A percentile compares a stretch with the other conserved stretches of the same genome.
phyloP scores from a whole-genome alignment of 2,113 vertebrate species.

The Bujurquina vittata region DNA sequence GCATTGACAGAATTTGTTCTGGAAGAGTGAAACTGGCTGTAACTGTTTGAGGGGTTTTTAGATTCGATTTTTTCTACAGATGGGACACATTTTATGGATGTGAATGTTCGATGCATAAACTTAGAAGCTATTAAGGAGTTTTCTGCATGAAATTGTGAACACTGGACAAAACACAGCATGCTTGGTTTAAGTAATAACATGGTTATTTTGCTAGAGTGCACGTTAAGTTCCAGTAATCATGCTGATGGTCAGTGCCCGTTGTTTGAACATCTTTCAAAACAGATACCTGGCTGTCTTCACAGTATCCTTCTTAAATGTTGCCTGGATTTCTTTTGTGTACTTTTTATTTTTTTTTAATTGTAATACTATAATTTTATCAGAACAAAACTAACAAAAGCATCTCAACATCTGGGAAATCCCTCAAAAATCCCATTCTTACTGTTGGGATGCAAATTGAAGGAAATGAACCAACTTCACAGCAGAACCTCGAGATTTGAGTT shows the following conservation, averaged over 20 bases:
- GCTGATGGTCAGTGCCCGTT: background rate
- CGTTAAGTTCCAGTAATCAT: background rate
- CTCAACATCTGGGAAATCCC: background rate
- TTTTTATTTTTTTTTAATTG: background rate
- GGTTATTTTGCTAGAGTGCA: background rate
- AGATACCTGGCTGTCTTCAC: background rate
- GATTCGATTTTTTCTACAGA: constrained; percentile 52
- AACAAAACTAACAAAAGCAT: background rate
- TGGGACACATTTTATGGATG: constrained; percentile 34
- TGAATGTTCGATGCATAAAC: background rate
- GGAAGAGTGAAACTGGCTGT: constrained; percentile 45
- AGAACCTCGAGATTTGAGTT: background rate
- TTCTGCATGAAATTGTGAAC: background rate
- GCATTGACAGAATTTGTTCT: constrained; percentile 50
- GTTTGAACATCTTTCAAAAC: background rate
- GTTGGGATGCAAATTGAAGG: background rate
- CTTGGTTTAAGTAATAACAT: background rate
- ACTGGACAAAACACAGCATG: background rate
- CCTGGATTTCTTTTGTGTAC: background rate
- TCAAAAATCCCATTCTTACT: background rate
- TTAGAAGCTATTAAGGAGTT: background rate
- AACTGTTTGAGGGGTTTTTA: constrained; percentile 37
- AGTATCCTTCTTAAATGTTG: background rate
- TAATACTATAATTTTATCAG: background rate
- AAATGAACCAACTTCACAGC: background rate